These are phyloP conservation scores for Ascidia mentula DNA, from an alignment of 23 tunicate species.

Conservation along the genomic window DNA sequence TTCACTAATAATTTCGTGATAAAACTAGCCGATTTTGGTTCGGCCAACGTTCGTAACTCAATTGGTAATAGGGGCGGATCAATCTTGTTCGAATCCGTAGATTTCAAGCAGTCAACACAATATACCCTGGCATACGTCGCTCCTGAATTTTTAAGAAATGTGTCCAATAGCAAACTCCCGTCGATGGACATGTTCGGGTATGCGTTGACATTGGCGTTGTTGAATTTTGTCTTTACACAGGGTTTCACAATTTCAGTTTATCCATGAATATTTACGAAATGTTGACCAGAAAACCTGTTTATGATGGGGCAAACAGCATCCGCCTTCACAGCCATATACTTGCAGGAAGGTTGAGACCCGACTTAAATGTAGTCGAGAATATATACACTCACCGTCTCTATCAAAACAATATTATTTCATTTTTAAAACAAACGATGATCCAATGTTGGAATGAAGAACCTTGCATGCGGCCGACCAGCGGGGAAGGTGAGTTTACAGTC, in stretches of 20 bases:
- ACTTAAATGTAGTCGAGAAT: not conserved
- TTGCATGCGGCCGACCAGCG: not conserved
- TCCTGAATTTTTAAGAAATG: not conserved
- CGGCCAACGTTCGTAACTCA: not conserved
- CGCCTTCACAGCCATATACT: not conserved
- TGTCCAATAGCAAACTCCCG: not conserved
- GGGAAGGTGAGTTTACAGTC: constrained; percentile 8
- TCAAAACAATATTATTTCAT: not conserved
- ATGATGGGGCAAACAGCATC: not conserved
- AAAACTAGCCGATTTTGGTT: not conserved
- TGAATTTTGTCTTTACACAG: no score
- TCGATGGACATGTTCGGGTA: not conserved
- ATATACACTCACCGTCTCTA: not conserved
- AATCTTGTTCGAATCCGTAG: not conserved
- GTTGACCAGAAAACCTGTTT: not conserved
- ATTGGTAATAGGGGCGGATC: not conserved
- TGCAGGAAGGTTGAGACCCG: not conserved
- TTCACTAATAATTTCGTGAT: not conserved
- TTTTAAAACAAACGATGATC: constrained; percentile 5
- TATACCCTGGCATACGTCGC: not conserved
- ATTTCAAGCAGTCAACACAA: not conserved
- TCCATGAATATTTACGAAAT: constrained; percentile 1
- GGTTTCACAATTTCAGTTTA: not conserved
- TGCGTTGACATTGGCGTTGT: not conserved
- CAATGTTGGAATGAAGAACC: not conserved